phyloP scores from a whole-genome alignment of 2,113 vertebrate genomes.

The Panthera tigris region DNA sequence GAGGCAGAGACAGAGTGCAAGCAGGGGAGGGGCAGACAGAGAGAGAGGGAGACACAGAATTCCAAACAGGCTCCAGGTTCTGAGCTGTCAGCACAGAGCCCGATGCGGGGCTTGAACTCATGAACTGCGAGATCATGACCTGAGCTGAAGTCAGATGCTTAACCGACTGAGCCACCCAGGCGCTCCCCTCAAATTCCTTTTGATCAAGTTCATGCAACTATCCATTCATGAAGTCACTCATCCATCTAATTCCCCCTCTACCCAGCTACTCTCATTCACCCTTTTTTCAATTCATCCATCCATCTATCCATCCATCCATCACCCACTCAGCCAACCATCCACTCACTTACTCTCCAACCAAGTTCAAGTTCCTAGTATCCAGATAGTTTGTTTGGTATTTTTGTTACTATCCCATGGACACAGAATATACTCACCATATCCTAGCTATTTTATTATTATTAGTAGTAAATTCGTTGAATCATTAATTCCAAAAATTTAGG shows the following conservation, averaged over 20 bases:
- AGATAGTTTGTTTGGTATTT: neutral
- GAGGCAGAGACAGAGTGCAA: no score
- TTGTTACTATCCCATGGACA: neutral
- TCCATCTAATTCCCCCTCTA: no score
- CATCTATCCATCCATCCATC: neutral
- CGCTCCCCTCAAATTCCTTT: neutral
- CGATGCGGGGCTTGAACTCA: no score
- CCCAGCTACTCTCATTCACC: neutral
- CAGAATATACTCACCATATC: neutral
- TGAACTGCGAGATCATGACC: no score
- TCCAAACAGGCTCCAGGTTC: no score
- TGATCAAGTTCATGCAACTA: neutral
- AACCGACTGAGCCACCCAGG: no score
- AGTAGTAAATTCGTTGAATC: neutral
- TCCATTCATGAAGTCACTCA: neutral
- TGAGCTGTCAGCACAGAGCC: no score
- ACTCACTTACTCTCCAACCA: neutral
- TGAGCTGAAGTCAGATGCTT: no score
- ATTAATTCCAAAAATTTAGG: neutral
- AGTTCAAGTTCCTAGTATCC: neutral
- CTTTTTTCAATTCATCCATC: neutral
- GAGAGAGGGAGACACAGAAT: no score
- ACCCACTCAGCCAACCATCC: neutral
- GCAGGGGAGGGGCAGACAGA: no score
- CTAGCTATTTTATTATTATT: neutral